Evolutionary conservation across 2,888 invertebrate genomes (phyloP).

Genomic region (Litoditis marina): DNA sequence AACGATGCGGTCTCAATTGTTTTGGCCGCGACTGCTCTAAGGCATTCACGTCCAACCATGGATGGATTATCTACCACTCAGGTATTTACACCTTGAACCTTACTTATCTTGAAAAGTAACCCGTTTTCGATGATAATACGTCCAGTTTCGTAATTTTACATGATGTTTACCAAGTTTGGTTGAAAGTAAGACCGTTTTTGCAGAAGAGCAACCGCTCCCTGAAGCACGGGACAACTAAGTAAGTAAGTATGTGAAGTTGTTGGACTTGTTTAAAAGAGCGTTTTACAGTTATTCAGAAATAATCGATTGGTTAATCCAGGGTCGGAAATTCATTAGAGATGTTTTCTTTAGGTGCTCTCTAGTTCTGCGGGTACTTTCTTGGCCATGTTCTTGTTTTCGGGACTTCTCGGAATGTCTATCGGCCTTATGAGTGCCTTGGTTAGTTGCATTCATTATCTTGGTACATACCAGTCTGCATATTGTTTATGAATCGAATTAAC

Average conservation of each 20-base stretch:
- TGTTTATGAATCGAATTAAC: constrained; percentile 16
- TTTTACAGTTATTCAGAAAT: background rate
- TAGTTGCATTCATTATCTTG: constrained; percentile 35
- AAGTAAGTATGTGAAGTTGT: too few species aligned
- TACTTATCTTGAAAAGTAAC: too few species aligned
- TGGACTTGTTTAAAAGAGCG: background rate
- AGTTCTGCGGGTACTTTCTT: constrained; percentile 78
- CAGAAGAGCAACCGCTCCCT: too few species aligned
- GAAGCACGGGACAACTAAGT: too few species aligned
- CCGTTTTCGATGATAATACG: too few species aligned
- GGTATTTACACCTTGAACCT: too few species aligned
- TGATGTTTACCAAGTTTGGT: too few species aligned
- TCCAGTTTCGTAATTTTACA: too few species aligned
- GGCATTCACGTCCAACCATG: constrained; percentile 31
- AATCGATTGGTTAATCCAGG: too few species aligned
- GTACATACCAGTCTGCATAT: constrained; percentile 22
- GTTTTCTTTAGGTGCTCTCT: constrained; percentile 19
- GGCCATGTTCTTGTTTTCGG: constrained; percentile 96
- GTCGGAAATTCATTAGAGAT: background rate
- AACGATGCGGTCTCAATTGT: constrained; percentile 99
- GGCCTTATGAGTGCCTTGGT: constrained; percentile 84
- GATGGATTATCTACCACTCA: constrained; percentile 20
- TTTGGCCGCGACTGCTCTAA: constrained; percentile 72
- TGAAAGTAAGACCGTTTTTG: constrained; percentile 68
- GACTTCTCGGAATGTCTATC: constrained; percentile 89